Conservation (phyloP, 2,888 invertebrate genomes). For the Catocala nupta region DNA sequence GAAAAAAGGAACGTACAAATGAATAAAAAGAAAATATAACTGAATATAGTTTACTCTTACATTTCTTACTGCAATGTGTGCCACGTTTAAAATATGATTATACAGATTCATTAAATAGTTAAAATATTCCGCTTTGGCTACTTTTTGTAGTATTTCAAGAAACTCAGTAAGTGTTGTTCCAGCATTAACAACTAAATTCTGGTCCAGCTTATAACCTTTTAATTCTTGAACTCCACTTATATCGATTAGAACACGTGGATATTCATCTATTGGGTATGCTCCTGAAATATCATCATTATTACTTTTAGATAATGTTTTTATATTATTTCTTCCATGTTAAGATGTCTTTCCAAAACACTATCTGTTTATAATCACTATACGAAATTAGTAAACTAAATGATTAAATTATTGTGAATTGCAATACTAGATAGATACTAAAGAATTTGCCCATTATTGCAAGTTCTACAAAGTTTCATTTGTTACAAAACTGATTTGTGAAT, state of each 20-base stretch:
- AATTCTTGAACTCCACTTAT: conserved; percentile 87
- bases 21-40: no score
- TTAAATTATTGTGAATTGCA: no score
- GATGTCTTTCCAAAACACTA: no score
- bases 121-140: conserved; percentile 73
- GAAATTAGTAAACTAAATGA: no score
- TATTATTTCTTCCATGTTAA: no score
- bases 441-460: no score
- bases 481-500: no score
- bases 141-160: conserved; percentile 74
- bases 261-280: conserved; percentile 68
- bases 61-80: conserved; percentile 91
- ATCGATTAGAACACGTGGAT: conserved; percentile 87
- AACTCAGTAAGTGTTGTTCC: conserved; percentile 85
- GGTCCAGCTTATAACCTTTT: conserved; percentile 68
- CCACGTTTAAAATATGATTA: conserved; percentile 89
- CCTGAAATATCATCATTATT: conserved; percentile 60
- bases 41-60: conserved; percentile 73
- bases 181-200: conserved; percentile 84
- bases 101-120: conserved; percentile 86
- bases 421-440: no score
- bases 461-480: no score
- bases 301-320: not conserved
- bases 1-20: no score
- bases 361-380: no score